Evolutionary conservation across 2,113 vertebrate genomes (phyloP).

Genomic region (Phocoena phocoena): DNA sequence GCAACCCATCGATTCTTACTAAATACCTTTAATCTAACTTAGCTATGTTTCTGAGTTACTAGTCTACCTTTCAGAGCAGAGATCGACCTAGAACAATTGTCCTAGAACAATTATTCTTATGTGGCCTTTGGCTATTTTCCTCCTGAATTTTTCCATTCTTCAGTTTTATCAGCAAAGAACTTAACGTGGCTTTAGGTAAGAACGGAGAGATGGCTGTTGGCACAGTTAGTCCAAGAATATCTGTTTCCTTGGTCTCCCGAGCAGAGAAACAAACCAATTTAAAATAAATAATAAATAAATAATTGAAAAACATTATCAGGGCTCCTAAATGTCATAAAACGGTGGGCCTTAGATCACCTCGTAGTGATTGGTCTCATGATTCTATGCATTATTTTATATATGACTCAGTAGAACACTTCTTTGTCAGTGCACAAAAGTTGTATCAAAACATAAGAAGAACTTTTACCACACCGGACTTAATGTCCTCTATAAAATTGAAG

Average conservation of each 20-base stretch:
- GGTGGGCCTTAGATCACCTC: neutral
- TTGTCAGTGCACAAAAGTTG: neutral
- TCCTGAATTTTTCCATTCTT: neutral
- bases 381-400: neutral
- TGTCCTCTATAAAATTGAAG: neutral
- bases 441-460: neutral
- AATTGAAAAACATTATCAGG: neutral
- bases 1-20: neutral
- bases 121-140: neutral
- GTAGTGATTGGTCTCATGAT: neutral
- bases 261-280: neutral
- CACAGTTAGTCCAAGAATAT: neutral
- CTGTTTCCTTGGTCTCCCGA: neutral
- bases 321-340: neutral
- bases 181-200: neutral
- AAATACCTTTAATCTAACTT: neutral
- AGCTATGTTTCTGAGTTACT: neutral
- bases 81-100: neutral
- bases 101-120: neutral
- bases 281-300: neutral
- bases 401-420: neutral
- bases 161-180: neutral
- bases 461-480: neutral
- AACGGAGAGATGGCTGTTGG: neutral
- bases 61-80: neutral